Base-by-base conservation (phyloP, 1,140 invertebrate species). In the Rhynchophorus ferrugineus region DNA sequence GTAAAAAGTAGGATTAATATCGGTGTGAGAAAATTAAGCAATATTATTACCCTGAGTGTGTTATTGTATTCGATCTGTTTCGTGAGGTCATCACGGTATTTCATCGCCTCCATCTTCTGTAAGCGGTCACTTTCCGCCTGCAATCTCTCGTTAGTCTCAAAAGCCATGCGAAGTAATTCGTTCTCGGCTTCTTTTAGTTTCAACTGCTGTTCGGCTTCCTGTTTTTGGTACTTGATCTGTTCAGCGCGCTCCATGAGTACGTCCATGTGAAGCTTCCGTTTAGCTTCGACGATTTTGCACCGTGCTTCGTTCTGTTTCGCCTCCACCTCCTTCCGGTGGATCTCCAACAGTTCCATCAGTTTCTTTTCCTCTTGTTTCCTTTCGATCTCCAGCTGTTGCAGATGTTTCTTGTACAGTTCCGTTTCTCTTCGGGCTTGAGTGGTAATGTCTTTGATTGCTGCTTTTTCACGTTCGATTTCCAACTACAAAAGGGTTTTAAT, bases 61-160 rank as follows among this genome's bases (percentile, higher is more conserved):
- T 59, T 64, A 36, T 62, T 66, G 41, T 66, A 63, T 41, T 67
- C 63, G 41, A 69, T 67, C 49, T 69, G 68, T 44, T 60, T 60
- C 6, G 50, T 38, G 11, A 69, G 39, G 49, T 69, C 66, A 7
- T 61, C 60, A n/a, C 61, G 43, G 42, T 69, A 68, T 39, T 65
- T 49, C 19, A 46, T 20, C 33, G 46, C 54, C 8, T 52, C 59
- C 37, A 61, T 42, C 6, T 38, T 18, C 18, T 59, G 53, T 17
- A 63, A 36, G 18, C 62, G 46, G n/a, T 60, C 59, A 37, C 52
- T 52, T 52, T 69, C 68, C 0, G 53, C 59, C 41, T 60, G 55
- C 11, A 69, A 47, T 17, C 60, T 48, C 21, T 52, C 49, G 35
- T 68, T 67, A 2, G 50, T 62, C 48, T 67, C 64, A 9, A 46